Conservation (phyloP, 2,888 invertebrate species). For the Artemia sinica region DNA sequence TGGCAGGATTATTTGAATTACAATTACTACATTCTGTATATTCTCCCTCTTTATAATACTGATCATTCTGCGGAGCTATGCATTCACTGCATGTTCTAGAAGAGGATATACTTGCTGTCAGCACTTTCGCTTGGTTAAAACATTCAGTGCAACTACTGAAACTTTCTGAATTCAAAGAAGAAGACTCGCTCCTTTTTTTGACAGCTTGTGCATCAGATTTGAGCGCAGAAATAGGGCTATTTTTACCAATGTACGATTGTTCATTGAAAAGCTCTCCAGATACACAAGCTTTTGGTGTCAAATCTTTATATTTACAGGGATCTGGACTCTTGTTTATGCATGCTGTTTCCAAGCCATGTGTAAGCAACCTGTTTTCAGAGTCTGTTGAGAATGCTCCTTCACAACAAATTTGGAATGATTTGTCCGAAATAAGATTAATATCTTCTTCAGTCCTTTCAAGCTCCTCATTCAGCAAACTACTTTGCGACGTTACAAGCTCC, state of each 20-base stretch:
- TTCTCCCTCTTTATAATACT: background rate
- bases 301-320: background rate
- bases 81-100: constrained; percentile 2
- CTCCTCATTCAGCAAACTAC: background rate
- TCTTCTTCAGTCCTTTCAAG: background rate
- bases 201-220: background rate
- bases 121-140: background rate
- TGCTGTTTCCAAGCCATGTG: background rate
- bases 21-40: background rate
- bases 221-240: too few relatives aligned
- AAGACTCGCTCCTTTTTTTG: background rate
- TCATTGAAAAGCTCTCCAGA: background rate
- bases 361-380: background rate
- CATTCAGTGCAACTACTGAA: background rate
- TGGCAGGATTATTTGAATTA: background rate
- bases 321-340: background rate
- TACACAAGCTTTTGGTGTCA: background rate
- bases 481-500: background rate
- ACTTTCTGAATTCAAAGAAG: background rate
- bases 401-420: background rate
- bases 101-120: background rate
- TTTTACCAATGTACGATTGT: background rate
- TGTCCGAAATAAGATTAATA: background rate
- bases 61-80: too few relatives aligned
- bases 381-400: background rate